Conservation (phyloP, 1,140 invertebrate genomes). For the Babylonia areolata region DNA sequence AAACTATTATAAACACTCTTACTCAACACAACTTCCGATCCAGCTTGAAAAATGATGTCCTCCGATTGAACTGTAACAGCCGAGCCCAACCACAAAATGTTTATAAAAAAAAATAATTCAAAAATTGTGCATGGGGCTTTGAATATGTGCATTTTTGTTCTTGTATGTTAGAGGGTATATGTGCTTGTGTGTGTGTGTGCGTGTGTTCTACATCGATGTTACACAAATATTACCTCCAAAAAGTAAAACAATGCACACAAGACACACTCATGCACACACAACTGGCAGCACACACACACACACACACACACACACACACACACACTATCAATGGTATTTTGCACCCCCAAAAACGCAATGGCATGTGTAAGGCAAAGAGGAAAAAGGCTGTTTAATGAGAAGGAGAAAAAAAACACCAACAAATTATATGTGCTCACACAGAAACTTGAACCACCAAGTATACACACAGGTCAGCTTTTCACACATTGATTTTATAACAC, state of each 20-base stretch:
- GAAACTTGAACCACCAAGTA: neutral
- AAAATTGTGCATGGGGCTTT: neutral
- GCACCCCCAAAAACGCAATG: neutral
- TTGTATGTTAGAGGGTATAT: neutral
- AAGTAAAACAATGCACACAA: too few relatives aligned
- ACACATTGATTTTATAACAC: neutral
- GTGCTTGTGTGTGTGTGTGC: neutral
- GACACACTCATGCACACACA: constrained; percentile 20
- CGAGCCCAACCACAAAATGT: too few relatives aligned
- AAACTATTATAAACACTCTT: too few relatives aligned
- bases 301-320: constrained; percentile 47
- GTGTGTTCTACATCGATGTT: neutral
- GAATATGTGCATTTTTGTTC: neutral
- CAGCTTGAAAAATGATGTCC: too few relatives aligned
- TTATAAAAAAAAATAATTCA: too few relatives aligned
- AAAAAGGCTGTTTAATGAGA: neutral
- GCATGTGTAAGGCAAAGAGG: neutral
- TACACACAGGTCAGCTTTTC: neutral
- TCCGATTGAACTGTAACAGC: too few relatives aligned
- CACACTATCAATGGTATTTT: constrained; percentile 33
- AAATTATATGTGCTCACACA: neutral
- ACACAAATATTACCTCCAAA: too few relatives aligned
- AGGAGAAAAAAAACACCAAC: neutral
- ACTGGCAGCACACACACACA: constrained; percentile 19
- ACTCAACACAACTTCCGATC: too few relatives aligned